Conservation (phyloP, 1,140 invertebrate genomes). For the Drosophila pachea region DNA sequence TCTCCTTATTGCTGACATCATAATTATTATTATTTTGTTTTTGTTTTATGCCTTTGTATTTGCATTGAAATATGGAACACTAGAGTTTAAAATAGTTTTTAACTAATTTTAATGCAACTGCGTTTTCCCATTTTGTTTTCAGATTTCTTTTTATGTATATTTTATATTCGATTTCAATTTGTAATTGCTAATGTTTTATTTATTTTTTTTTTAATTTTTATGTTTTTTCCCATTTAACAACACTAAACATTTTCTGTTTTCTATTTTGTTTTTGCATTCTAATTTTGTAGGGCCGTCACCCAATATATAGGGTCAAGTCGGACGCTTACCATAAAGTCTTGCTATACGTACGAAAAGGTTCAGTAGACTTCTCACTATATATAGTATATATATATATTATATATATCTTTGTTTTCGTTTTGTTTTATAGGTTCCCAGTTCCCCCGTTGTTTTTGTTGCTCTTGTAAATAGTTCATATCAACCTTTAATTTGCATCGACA, state of each 20-base stretch:
- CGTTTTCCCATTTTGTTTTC: constrained; percentile 40
- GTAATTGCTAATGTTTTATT: constrained; percentile 65
- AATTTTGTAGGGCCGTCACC: constrained; percentile 63
- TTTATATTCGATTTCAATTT: constrained; percentile 55
- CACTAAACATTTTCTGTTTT: constrained; percentile 53
- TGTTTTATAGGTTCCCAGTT: constrained; percentile 17
- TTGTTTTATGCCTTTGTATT: constrained; percentile 44
- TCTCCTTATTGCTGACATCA: constrained; percentile 14
- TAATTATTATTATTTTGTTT: constrained; percentile 39
- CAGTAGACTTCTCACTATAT: constrained; percentile 53
- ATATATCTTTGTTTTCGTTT: constrained; percentile 29
- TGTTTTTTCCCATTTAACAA: constrained; percentile 49
- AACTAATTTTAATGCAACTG: constrained; percentile 74
- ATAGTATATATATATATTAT: constrained; percentile 42
- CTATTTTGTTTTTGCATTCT: constrained; percentile 30
- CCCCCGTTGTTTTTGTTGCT: constrained; percentile 26
- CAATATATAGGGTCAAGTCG: constrained; percentile 47
- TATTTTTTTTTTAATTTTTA: constrained; percentile 44
- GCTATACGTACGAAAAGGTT: constrained; percentile 67
- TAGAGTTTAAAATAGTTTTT: constrained; percentile 77
- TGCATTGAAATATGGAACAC: constrained; percentile 77
- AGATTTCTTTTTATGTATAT: constrained; percentile 25
- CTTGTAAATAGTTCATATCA: constrained; percentile 72
- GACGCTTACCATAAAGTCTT: constrained; percentile 58
- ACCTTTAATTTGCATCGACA: constrained; percentile 63